These are phyloP conservation scores for Amorpha juglandis DNA, from an alignment of 2,888 invertebrate genomes.

Conservation along the genomic window DNA sequence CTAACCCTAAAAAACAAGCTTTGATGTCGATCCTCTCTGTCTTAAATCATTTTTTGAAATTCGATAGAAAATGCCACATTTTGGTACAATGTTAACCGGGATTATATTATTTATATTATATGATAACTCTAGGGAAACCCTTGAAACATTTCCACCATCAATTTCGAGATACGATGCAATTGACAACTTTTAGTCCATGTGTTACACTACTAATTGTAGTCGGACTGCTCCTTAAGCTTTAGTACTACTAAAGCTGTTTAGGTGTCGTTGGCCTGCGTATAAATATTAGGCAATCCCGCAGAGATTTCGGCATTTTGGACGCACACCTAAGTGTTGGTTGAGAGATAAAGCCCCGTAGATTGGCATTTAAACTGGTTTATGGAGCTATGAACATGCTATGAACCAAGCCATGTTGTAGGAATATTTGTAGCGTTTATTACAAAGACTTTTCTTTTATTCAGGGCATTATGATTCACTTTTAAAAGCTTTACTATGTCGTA, in stretches of 20 bases:
- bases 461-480: background rate
- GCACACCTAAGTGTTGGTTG: conserved; percentile 45
- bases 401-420: conserved; percentile 24
- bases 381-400: conserved; percentile 47
- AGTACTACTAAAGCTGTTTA: conserved; percentile 24
- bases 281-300: conserved; percentile 25
- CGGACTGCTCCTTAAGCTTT: background rate
- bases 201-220: too few relatives aligned
- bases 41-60: too few relatives aligned
- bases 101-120: too few relatives aligned
- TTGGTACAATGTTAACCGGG: too few relatives aligned
- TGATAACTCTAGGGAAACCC: too few relatives aligned
- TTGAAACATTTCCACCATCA: too few relatives aligned
- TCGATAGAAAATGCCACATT: too few relatives aligned
- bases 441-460: conserved; percentile 1
- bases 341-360: conserved; percentile 51
- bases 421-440: conserved; percentile 19
- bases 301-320: conserved; percentile 33
- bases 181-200: too few relatives aligned
- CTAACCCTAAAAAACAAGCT: too few relatives aligned
- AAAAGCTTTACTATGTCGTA: background rate
- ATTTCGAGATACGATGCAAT: too few relatives aligned
- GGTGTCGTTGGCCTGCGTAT: conserved; percentile 24
- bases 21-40: too few relatives aligned
- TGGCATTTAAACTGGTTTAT: conserved; percentile 54